Evolutionary conservation across 2,797 vertebrate genomes (phyloP).

Genomic region (Anguilla pacifica): DNA sequence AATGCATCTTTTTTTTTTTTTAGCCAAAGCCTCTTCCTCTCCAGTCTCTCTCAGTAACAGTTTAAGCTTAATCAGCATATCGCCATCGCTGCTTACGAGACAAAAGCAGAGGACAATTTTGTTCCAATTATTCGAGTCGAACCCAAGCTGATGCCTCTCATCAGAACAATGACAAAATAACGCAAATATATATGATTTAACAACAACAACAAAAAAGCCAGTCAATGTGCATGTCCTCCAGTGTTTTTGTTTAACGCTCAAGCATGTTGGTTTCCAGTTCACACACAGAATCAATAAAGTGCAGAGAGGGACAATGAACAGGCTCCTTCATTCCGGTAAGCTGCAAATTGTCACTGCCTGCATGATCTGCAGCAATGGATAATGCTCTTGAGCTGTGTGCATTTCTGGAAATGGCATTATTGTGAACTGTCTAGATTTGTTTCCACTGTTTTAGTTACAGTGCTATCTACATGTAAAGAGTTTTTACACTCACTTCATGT

Average conservation of each 20-base stretch:
- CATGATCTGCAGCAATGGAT: background rate
- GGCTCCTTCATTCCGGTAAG: background rate
- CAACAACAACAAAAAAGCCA: background rate
- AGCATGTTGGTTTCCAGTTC: constrained; percentile 62
- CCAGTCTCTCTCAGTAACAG: constrained; percentile 82
- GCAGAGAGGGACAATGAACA: background rate
- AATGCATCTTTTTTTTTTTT: constrained; percentile 74
- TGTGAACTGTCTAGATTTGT: background rate
- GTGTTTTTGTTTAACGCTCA: constrained; percentile 76
- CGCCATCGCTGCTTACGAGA: constrained; percentile 80
- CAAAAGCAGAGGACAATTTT: constrained; percentile 77
- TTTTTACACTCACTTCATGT: background rate
- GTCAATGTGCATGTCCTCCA: background rate
- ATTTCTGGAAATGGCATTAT: background rate
- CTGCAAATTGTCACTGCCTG: background rate
- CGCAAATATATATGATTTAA: constrained; percentile 54
- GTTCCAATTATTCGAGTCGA: constrained; percentile 63
- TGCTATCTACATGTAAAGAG: background rate
- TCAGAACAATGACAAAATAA: constrained; percentile 82
- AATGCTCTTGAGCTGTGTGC: background rate
- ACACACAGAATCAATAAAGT: background rate
- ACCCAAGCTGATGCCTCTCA: constrained; percentile 72
- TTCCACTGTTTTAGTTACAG: background rate
- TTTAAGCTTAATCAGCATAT: constrained; percentile 82
- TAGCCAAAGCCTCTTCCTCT: constrained; percentile 77